Evolutionary conservation across 2,888 invertebrate species (phyloP), one percentile per base, ranked within the genome.

Genomic region (Cenopis cana): DNA sequence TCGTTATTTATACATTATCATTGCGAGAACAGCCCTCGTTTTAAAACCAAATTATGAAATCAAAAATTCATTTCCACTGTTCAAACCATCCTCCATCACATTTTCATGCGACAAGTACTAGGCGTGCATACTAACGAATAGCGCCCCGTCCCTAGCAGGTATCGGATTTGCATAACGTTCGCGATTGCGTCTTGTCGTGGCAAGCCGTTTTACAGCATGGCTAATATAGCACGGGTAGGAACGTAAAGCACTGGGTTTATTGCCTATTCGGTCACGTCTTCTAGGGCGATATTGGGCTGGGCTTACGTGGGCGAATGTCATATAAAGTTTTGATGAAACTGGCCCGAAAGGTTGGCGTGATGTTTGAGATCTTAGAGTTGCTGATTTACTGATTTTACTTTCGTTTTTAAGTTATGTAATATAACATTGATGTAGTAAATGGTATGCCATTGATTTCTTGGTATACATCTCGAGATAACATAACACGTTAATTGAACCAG

Each of bases 161-260:
- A 68, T 68, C 59, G 64, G 57, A 69, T 69, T 65, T 64, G 64
- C 69, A 69, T 69, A 68, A 59, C 50, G 24, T 52, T 20, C 33
- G 59, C 52, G 50, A 64, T 18, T 49, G 59, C 18, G 64, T 64
- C 50, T 69, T 69, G 69, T 69, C 69, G 56, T 46, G 64, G 38
- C 64, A 57, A 56, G 50, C 57, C 68, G 61, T 62, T 69, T 69
- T 50, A 49, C 59, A 65, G 69, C 62, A 60, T 49, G 50, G 69
- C 64, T 59, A 69, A 69, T 69, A 69, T 66, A 70, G 66, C 66
- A 65, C 41, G 29, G 33, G 54, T 36, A 24, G 20, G 52, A 36
- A 49, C 66, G 59, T 70, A 66, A 70, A 70, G 59, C 24, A 54
- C 54, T n/a, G 56, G 60, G 59, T 70, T 70, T 66, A 70, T 66